Conservation (phyloP, 2,797 vertebrate species). For the Cetoscarus ocellatus region DNA sequence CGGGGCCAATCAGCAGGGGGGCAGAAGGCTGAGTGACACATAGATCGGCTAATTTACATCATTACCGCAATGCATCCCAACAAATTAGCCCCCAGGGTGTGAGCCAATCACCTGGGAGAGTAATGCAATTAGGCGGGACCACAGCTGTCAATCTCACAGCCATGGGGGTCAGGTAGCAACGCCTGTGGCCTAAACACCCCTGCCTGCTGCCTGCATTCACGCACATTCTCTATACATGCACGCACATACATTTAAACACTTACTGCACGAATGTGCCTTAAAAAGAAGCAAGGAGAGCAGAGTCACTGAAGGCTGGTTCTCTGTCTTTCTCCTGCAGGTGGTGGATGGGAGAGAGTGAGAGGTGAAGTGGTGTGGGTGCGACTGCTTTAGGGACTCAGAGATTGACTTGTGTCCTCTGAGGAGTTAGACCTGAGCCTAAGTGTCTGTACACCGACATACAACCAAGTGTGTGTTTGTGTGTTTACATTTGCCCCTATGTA, state of each 20-base stretch:
- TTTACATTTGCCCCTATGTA: constrained; percentile 65
- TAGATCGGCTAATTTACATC: constrained; percentile 86
- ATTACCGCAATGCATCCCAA: constrained; percentile 84
- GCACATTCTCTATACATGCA: constrained; percentile 23
- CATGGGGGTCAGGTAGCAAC: constrained; percentile 75
- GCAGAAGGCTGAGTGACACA: constrained; percentile 79
- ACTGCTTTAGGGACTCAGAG: constrained; percentile 60
- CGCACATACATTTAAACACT: constrained; percentile 11
- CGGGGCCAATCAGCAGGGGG: constrained; percentile 79
- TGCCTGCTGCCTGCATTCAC: constrained; percentile 62
- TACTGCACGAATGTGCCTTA: constrained; percentile 13
- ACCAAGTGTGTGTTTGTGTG: constrained; percentile 54
- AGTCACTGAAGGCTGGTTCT: constrained; percentile 24
- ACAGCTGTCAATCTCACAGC: constrained; percentile 84
- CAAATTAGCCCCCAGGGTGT: constrained; percentile 85
- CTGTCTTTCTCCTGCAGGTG: constrained; percentile 53
- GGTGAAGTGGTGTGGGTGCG: constrained; percentile 29
- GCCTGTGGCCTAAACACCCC: constrained; percentile 78
- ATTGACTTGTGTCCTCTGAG: constrained; percentile 67
- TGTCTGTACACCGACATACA: constrained; percentile 52
- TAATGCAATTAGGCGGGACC: constrained; percentile 89
- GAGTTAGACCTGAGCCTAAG: constrained; percentile 51
- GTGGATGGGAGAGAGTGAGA: constrained; percentile 24
- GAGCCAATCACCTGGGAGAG: constrained; percentile 84
- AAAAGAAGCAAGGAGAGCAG: constrained; percentile 3